These are phyloP conservation scores for Lindbergichthys nudifrons DNA, from an alignment of 2,797 vertebrate species.

Conservation along the genomic window DNA sequence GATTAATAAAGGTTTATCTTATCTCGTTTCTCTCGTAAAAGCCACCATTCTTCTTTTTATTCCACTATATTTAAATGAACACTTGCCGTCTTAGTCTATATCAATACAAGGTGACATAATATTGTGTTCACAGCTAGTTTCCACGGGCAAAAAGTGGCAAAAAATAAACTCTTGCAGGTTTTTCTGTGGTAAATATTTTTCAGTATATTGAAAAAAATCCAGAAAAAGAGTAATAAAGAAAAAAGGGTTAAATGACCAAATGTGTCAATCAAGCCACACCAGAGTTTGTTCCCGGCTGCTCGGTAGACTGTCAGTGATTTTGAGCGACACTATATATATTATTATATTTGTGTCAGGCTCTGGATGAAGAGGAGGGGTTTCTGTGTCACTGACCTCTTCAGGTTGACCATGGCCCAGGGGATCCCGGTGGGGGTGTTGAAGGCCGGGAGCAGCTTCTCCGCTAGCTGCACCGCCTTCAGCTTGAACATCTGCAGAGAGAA, in stretches of 20 bases:
- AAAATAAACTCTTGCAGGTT: neutral
- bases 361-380: neutral
- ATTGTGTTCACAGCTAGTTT: neutral
- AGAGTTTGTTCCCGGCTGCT: neutral
- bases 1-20: too few relatives aligned
- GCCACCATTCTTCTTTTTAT: too few relatives aligned
- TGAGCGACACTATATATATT: neutral
- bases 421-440: slow-evolving; percentile 99
- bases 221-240: neutral
- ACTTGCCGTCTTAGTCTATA: too few relatives aligned
- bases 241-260: neutral
- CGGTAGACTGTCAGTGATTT: neutral
- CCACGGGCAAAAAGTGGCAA: neutral
- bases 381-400: slow-evolving; percentile 91
- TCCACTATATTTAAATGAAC: too few relatives aligned
- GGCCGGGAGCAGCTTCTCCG: slow-evolving; percentile 97
- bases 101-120: neutral
- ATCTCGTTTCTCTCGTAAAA: too few relatives aligned
- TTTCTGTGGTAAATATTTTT: neutral
- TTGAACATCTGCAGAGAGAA: slow-evolving; percentile 90
- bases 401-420: slow-evolving; percentile 99
- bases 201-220: neutral
- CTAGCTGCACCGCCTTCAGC: slow-evolving; percentile 94
- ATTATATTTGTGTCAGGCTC: neutral
- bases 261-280: too few relatives aligned